Percentiles rank a stretch among this genome's conserved stretches.
phyloP scores from a whole-genome alignment of 37 sponge, comb jelly and placozoan species.

The Diacarnus erythraeanus region DNA sequence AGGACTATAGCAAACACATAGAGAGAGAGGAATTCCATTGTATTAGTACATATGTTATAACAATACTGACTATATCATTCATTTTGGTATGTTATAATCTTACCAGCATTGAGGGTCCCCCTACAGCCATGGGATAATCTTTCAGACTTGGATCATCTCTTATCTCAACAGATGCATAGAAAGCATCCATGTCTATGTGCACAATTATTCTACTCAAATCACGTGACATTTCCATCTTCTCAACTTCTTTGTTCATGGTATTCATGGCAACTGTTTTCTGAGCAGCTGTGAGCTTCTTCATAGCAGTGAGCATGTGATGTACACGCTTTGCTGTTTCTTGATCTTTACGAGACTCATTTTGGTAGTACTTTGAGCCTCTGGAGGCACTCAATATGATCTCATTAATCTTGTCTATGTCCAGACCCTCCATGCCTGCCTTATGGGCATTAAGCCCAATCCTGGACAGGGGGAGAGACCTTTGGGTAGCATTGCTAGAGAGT shows the following conservation, averaged over 20 bases:
- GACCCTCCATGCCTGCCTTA: slow-evolving; percentile 98
- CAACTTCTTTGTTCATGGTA: slow-evolving; percentile 58
- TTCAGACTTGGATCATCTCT: slow-evolving; percentile 79
- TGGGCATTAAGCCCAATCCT: slow-evolving; percentile 83
- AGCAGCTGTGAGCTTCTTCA: slow-evolving; percentile 52
- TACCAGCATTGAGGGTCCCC: slow-evolving; percentile 86
- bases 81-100: too few relatives aligned
- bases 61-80: too few relatives aligned
- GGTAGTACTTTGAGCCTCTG: slow-evolving; percentile 88
- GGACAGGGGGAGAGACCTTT: slow-evolving; percentile 42
- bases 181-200: slow-evolving; percentile 99
- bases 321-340: slow-evolving; percentile 45
- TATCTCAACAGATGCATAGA: slow-evolving; percentile 98
- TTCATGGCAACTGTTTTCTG: slow-evolving; percentile 49
- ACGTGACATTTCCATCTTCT: slow-evolving; percentile 70
- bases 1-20: too few relatives aligned
- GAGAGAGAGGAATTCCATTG: too few relatives aligned
- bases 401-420: slow-evolving; percentile 88
- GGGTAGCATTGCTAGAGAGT: neutral
- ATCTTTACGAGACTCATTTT: slow-evolving; percentile 83
- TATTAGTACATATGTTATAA: too few relatives aligned
- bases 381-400: slow-evolving; percentile 90
- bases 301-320: slow-evolving; percentile 38
- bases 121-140: slow-evolving; percentile 94
- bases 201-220: slow-evolving; percentile 82